These are phyloP conservation scores for Sciurus vulgaris DNA, from an alignment of 2,797 vertebrate genomes.

Conservation along the genomic window DNA sequence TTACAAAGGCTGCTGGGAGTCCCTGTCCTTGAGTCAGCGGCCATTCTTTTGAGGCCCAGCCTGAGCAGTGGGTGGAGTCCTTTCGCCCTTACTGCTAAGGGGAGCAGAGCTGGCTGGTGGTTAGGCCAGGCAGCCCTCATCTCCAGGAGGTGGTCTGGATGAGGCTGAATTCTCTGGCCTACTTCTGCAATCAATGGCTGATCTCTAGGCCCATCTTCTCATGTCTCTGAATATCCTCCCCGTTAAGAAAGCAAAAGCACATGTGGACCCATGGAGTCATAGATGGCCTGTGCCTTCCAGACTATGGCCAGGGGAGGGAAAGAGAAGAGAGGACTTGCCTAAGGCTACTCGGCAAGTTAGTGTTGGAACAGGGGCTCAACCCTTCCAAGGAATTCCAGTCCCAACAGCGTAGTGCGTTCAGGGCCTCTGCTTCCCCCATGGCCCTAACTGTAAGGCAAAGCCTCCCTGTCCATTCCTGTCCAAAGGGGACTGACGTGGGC, in stretches of 20 bases:
- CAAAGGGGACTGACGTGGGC: too few relatives aligned
- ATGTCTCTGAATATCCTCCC: neutral
- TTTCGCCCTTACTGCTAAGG: neutral
- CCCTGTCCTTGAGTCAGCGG: accelerated
- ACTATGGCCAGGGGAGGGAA: neutral
- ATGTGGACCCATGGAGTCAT: neutral
- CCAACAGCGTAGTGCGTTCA: neutral
- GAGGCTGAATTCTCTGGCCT: neutral
- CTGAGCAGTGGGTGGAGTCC: neutral
- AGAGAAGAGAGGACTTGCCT: neutral
- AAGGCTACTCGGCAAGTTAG: neutral
- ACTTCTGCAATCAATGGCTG: neutral
- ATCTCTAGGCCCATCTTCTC: neutral
- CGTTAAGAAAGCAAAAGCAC: neutral
- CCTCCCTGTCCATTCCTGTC: too few relatives aligned
- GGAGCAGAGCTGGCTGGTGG: neutral
- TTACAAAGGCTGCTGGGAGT: neutral
- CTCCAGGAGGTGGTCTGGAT: neutral
- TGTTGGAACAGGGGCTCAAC: accelerated
- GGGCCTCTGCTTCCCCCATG: neutral
- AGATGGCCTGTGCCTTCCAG: neutral
- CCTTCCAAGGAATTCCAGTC: neutral
- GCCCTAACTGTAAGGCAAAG: neutral
- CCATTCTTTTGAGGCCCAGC: neutral
- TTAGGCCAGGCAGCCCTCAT: neutral